phyloP scores from a whole-genome alignment of 1,140 invertebrate genomes.

The Rhizoglyphus robini region DNA sequence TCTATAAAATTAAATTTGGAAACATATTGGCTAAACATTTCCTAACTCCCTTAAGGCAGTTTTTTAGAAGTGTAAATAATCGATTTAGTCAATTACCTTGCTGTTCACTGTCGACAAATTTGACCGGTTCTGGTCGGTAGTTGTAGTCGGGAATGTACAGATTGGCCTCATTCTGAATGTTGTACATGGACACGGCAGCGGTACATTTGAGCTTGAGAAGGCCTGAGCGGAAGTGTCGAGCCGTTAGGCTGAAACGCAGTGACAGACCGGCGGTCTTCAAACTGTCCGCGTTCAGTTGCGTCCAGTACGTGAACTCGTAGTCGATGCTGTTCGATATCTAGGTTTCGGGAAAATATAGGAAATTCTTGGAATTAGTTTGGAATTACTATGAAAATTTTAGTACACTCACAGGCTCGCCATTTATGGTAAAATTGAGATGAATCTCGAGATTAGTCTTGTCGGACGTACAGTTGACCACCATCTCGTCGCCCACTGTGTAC shows the following conservation, averaged over 20 bases:
- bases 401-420: conserved; percentile 16
- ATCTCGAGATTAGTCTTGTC: conserved; percentile 29
- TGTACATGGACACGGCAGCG: conserved; percentile 48
- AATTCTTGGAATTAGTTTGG: too few species aligned
- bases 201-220: conserved; percentile 30
- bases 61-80: not conserved
- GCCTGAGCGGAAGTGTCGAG: conserved; percentile 28
- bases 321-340: conserved; percentile 9
- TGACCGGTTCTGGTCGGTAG: not conserved
- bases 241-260: conserved; percentile 28
- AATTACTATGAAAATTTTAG: not conserved
- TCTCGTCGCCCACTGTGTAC: conserved; percentile 25
- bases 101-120: not conserved
- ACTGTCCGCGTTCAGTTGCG: conserved; percentile 27
- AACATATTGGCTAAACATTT: too few species aligned
- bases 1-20: too few species aligned
- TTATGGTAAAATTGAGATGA: conserved; percentile 27
- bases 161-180: conserved; percentile 65
- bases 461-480: conserved; percentile 31
- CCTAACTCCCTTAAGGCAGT: not conserved
- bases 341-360: not conserved
- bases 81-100: not conserved
- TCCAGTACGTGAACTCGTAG: conserved; percentile 26
- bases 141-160: conserved; percentile 33
- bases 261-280: conserved; percentile 29